phyloP scores from a whole-genome alignment of 2,797 vertebrate genomes.

The Triplophysa yarkandensis region DNA sequence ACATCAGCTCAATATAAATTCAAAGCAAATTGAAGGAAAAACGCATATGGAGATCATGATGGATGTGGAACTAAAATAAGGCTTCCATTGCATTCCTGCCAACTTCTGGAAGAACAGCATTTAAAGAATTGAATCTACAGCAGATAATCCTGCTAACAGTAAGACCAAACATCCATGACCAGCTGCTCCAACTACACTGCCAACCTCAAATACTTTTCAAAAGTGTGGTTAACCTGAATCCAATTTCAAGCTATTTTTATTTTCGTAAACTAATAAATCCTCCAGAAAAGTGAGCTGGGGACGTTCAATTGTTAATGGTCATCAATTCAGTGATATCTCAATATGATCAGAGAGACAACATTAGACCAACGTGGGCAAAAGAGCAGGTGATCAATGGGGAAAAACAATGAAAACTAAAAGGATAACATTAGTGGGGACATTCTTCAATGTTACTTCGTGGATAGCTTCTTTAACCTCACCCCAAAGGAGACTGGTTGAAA shows the following conservation, averaged over 20 bases:
- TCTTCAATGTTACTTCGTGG: constrained; percentile 95
- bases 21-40: constrained; percentile 73
- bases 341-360: constrained; percentile 89
- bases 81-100: constrained; percentile 1
- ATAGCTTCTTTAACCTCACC: constrained; percentile 97
- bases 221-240: constrained; percentile 86
- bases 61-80: constrained; percentile 53
- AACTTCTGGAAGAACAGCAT: constrained; percentile 82
- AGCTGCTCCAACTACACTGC: constrained; percentile 83
- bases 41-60: constrained; percentile 58
- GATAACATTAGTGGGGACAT: constrained; percentile 89
- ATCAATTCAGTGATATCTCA: constrained; percentile 92
- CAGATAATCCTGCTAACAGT: background rate
- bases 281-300: constrained; percentile 83
- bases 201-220: constrained; percentile 82
- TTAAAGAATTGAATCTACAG: background rate
- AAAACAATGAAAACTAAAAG: constrained; percentile 84
- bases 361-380: constrained; percentile 92
- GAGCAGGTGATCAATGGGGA: constrained; percentile 77
- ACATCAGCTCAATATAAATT: constrained; percentile 70
- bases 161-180: constrained; percentile 47
- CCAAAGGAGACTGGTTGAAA: constrained; percentile 96
- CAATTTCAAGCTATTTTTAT: constrained; percentile 89
- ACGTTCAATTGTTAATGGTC: constrained; percentile 85
- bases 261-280: constrained; percentile 93